These are phyloP conservation scores for Pocota personata DNA, from an alignment of 2,888 invertebrate species.

Conservation along the genomic window DNA sequence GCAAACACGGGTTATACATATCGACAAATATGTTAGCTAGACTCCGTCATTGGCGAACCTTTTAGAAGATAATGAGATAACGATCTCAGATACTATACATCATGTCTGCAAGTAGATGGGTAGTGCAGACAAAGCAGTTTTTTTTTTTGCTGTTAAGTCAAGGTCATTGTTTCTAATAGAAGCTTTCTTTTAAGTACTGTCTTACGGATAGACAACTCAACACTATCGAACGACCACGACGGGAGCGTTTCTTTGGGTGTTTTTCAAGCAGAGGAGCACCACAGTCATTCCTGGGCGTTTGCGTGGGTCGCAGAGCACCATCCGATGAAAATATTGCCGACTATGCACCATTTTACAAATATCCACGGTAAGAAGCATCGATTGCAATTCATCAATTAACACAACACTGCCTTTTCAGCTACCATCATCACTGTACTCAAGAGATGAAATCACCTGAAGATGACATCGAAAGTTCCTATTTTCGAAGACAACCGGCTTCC, in stretches of 20 bases:
- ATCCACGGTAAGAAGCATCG: slow-evolving; percentile 87
- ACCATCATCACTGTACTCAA: slow-evolving; percentile 77
- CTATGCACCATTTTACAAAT: slow-evolving; percentile 91
- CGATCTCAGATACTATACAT: no score
- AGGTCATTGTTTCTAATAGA: neutral
- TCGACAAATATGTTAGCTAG: no score
- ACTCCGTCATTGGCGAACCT: no score
- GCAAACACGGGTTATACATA: no score
- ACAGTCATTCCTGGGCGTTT: slow-evolving; percentile 91
- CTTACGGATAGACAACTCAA: slow-evolving; percentile 95
- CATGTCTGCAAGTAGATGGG: no score
- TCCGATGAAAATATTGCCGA: slow-evolving; percentile 95
- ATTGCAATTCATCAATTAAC: no score
- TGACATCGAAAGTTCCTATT: slow-evolving; percentile 91
- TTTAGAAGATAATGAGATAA: no score
- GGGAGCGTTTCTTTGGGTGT: slow-evolving; percentile 91
- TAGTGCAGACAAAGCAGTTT: no score
- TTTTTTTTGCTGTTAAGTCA: no score
- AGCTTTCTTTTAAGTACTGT: slow-evolving; percentile 86
- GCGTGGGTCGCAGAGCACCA: slow-evolving; percentile 92
- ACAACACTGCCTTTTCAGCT: slow-evolving; percentile 69
- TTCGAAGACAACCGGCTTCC: slow-evolving; percentile 90
- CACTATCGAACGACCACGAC: slow-evolving; percentile 86
- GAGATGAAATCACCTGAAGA: slow-evolving; percentile 83
- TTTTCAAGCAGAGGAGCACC: slow-evolving; percentile 85